Percentiles rank a stretch among this genome's conserved stretches.
phyloP scores from a whole-genome alignment of 2,888 invertebrate species.

The Tenodera sinensis region DNA sequence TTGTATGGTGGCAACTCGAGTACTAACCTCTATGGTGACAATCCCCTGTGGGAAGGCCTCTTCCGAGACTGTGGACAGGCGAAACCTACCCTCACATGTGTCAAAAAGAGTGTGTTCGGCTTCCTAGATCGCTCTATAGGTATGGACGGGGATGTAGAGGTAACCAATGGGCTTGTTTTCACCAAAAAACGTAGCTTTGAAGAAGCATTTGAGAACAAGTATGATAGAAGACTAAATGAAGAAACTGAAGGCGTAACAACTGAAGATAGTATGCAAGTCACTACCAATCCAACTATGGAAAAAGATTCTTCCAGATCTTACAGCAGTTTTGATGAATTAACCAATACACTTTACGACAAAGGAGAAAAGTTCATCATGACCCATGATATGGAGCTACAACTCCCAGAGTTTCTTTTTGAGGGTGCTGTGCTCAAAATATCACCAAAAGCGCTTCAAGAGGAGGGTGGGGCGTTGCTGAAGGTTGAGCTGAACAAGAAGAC shows the following conservation, averaged over 20 bases:
- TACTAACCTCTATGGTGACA: constrained; percentile 45
- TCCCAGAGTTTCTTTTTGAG: constrained; percentile 71
- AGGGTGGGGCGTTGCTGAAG: constrained; percentile 66
- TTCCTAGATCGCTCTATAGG: constrained; percentile 66
- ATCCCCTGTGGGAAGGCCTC: constrained; percentile 69
- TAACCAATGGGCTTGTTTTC: constrained; percentile 62
- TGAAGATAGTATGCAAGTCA: constrained; percentile 4
- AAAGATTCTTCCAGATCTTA: constrained; percentile 14
- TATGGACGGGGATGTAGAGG: constrained; percentile 60
- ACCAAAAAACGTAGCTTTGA: constrained; percentile 56
- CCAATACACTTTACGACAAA: constrained; percentile 66
- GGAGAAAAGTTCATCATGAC: constrained; percentile 71
- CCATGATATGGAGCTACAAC: constrained; percentile 67
- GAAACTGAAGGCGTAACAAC: background rate
- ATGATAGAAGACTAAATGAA: constrained; percentile 34
- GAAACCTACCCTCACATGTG: constrained; percentile 65
- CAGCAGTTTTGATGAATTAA: constrained; percentile 62
- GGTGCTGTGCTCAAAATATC: constrained; percentile 71
- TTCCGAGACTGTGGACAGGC: constrained; percentile 62
- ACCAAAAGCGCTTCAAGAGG: constrained; percentile 67
- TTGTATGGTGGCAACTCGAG: background rate
- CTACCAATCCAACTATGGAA: background rate
- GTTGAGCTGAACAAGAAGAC: constrained; percentile 59
- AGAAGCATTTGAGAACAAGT: constrained; percentile 50
- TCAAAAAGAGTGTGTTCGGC: constrained; percentile 72